Conservation (phyloP, 2,888 invertebrate species). For the Thelaira solivaga region DNA sequence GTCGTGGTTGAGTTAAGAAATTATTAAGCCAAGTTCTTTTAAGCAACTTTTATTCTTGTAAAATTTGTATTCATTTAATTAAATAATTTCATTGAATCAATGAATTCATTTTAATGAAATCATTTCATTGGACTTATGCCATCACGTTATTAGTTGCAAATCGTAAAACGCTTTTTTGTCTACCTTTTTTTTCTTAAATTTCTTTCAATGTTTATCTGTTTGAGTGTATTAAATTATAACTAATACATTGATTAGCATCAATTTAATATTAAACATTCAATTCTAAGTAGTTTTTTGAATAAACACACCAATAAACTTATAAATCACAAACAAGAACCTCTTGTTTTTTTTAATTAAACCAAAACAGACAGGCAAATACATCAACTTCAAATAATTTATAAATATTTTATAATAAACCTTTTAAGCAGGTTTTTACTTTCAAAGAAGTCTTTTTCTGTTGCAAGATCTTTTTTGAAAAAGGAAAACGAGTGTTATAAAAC, state of each 20-base stretch:
- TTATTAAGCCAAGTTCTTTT: too few relatives aligned
- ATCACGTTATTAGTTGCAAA: too few relatives aligned
- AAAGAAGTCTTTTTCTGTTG: conserved; percentile 15
- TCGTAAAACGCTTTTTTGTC: too few relatives aligned
- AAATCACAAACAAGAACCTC: conserved; percentile 46
- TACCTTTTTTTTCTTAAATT: neutral
- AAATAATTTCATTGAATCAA: too few relatives aligned
- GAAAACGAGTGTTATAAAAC: conserved; percentile 13
- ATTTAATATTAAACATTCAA: conserved; percentile 50
- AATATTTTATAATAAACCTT: too few relatives aligned
- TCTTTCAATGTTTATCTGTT: conserved; percentile 8
- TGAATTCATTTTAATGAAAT: too few relatives aligned
- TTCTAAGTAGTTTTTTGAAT: conserved; percentile 6
- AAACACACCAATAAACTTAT: conserved; percentile 33
- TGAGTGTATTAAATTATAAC: conserved; percentile 3
- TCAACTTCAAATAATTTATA: too few relatives aligned
- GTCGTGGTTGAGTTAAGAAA: too few relatives aligned
- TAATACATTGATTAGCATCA: conserved; percentile 57
- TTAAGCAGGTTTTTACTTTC: neutral
- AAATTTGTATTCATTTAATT: too few relatives aligned
- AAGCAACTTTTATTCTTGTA: too few relatives aligned
- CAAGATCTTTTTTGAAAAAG: neutral
- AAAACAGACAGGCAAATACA: conserved; percentile 33
- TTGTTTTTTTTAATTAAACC: conserved; percentile 26
- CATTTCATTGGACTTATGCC: too few relatives aligned